Conservation (phyloP, 2,888 invertebrate genomes). For the Noctua janthe region DNA sequence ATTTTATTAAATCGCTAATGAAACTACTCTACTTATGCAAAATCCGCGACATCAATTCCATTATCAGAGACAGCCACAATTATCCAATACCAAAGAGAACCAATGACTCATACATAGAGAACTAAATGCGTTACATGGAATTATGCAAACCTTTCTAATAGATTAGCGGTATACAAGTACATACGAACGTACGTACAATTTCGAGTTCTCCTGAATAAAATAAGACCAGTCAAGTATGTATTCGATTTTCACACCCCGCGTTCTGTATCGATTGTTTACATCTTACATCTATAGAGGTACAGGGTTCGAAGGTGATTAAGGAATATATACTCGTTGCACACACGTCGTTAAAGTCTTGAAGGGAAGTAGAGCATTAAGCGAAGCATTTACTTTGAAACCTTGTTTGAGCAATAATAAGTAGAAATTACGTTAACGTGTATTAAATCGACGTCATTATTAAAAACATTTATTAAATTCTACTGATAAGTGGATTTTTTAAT, state of each 20-base stretch:
- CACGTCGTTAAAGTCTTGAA: slow-evolving; percentile 36
- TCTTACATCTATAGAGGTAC: slow-evolving; percentile 23
- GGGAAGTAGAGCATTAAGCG: slow-evolving; percentile 37
- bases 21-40: neutral
- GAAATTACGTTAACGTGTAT: neutral
- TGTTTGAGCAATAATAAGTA: slow-evolving; percentile 34
- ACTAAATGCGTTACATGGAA: slow-evolving; percentile 11
- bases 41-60: slow-evolving; percentile 10
- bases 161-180: slow-evolving; percentile 29
- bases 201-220: slow-evolving; percentile 25
- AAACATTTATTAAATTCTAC: neutral
- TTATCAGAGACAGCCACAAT: slow-evolving; percentile 1
- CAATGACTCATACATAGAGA: neutral
- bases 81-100: slow-evolving; percentile 23
- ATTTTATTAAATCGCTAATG: neutral
- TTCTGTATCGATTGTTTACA: slow-evolving; percentile 48
- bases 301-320: slow-evolving; percentile 50
- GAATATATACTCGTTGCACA: slow-evolving; percentile 48
- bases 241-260: slow-evolving; percentile 33
- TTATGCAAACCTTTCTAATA: slow-evolving; percentile 44
- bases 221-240: slow-evolving; percentile 36
- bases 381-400: slow-evolving; percentile 47
- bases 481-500: neutral
- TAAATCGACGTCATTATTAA: neutral
- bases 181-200: slow-evolving; percentile 11